These are phyloP conservation scores for Acrobeloides nanus DNA, from an alignment of 2,888 invertebrate genomes.

Conservation along the genomic window DNA sequence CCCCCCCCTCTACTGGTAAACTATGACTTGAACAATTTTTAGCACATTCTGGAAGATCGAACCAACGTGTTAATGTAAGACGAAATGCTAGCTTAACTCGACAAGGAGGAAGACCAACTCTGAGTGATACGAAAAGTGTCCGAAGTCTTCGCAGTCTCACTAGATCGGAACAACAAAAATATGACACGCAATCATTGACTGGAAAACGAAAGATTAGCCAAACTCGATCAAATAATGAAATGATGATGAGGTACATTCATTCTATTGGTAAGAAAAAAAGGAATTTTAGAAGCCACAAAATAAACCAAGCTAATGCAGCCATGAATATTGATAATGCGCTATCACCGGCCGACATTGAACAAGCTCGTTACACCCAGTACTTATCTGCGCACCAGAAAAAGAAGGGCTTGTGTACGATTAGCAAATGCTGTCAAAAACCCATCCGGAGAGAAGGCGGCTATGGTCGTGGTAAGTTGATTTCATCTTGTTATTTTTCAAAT, in stretches of 20 bases:
- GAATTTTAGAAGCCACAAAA: slow-evolving; percentile 4
- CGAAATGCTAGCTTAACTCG: slow-evolving; percentile 41
- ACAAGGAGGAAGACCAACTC: slow-evolving; percentile 5
- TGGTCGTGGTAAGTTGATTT: slow-evolving; percentile 3
- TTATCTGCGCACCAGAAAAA: slow-evolving; percentile 6
- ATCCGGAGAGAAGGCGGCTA: slow-evolving; percentile 13
- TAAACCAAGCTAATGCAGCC: too few species aligned
- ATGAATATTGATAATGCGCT: too few species aligned
- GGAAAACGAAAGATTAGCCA: slow-evolving; percentile 27
- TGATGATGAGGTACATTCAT: slow-evolving; percentile 7
- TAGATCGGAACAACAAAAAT: slow-evolving; percentile 23
- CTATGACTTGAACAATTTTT: slow-evolving; percentile 5
- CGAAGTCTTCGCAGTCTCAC: slow-evolving; percentile 33
- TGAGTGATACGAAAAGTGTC: slow-evolving; percentile 47
- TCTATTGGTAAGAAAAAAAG: slow-evolving; percentile 2
- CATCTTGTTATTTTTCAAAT: slow-evolving; percentile 1
- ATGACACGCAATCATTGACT: slow-evolving; percentile 47
- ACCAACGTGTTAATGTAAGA: slow-evolving; percentile 39
- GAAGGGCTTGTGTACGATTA: slow-evolving; percentile 17
- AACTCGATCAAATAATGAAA: slow-evolving; percentile 10
- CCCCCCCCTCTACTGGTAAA: not conserved
- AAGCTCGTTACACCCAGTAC: too few species aligned
- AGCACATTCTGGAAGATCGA: slow-evolving; percentile 48
- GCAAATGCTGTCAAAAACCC: slow-evolving; percentile 22
- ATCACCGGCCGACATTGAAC: too few species aligned